Percentiles rank a stretch among this genome's conserved stretches.
phyloP scores from a whole-genome alignment of 1,140 invertebrate species.

The Microplitis mediator region DNA sequence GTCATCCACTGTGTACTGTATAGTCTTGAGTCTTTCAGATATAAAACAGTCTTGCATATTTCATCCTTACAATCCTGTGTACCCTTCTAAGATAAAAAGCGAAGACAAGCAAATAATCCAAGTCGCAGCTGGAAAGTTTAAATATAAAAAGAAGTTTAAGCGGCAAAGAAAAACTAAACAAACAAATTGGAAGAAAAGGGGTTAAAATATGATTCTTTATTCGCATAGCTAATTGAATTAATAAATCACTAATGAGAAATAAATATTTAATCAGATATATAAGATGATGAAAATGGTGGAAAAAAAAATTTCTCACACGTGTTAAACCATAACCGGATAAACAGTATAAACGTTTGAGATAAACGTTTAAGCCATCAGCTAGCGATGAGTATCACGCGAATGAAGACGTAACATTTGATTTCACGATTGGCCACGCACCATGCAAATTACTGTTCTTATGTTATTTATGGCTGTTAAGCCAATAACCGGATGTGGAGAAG shows the following conservation, averaged over 20 bases:
- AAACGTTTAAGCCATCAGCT: background rate
- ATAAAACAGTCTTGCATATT: slow-evolving; percentile 39
- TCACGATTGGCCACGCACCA: slow-evolving; percentile 46
- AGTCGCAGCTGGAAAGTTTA: background rate
- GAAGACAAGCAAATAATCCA: slow-evolving; percentile 19
- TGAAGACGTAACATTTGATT: slow-evolving; percentile 41
- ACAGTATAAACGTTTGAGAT: slow-evolving; percentile 15
- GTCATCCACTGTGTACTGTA: slow-evolving; percentile 5
- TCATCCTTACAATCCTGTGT: slow-evolving; percentile 49
- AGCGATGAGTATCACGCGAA: slow-evolving; percentile 23
- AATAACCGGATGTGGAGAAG: slow-evolving; percentile 31
- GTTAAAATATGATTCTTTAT: slow-evolving; percentile 32
- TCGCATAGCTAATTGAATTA: slow-evolving; percentile 10
- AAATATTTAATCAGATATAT: slow-evolving; percentile 3
- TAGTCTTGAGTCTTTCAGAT: slow-evolving; percentile 16
- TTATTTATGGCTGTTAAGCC: slow-evolving; percentile 34
- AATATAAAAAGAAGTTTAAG: background rate
- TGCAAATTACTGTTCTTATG: slow-evolving; percentile 35
- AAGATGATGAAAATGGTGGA: background rate
- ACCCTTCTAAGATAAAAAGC: slow-evolving; percentile 31
- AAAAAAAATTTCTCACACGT: slow-evolving; percentile 18
- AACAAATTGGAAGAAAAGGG: background rate
- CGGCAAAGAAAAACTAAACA: no score
- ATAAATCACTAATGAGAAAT: no score
- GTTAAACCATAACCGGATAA: slow-evolving; percentile 14